Base-by-base conservation (phyloP, 2,113 vertebrate genomes). In the Microcebus ravelobensis region DNA sequence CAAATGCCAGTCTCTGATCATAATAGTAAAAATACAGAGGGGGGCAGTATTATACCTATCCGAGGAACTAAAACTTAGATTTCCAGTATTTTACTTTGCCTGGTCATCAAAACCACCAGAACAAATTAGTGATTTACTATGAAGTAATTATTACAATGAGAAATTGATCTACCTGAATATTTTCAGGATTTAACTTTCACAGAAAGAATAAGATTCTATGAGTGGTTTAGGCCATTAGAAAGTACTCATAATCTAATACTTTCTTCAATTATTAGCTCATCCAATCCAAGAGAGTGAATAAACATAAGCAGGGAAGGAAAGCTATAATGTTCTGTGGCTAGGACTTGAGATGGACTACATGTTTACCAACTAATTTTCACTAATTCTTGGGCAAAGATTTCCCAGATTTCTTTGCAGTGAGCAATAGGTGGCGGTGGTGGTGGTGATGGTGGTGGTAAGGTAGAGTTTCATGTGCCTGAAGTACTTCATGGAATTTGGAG, bases 181-280 rank as follows among this genome's bases (percentile, higher is more conserved):
- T 96, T 86, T 14, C 73, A 95, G 39, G 34, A 83, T 88, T 96
- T 95, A 79, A 79, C 9, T 61, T 91, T 74, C 55, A 36, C 6
- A 39, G 42, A 48, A 86, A 77, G 65, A 85, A 70, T 65, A 74
- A 81, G n/a, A 45, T 34, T 70, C 13, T 94, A 18, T 73, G 39
- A 94, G 2, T 77, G 88, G n/a, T 93, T 86, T 63, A 86, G 59
- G n/a, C 2, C 21, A 9, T 7, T 81, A 73, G 84, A 87, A 94
- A 87, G 17, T 73, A 94, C 21, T 68, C 31, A 83, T 76, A 68
- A 79, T 52, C 71, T 85, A 76, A 65, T 45, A 39, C 15, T 87
- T 88, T 91, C 61, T 18, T 93, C 29, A 63, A 31, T 68, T 50
- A 68, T 91, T 67, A 91, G 14, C 25, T 94, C 25, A 71, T 61